Evolutionary conservation across 2,113 vertebrate genomes (phyloP), one percentile per base, ranked within the genome.

Genomic region (Pao palembangensis): DNA sequence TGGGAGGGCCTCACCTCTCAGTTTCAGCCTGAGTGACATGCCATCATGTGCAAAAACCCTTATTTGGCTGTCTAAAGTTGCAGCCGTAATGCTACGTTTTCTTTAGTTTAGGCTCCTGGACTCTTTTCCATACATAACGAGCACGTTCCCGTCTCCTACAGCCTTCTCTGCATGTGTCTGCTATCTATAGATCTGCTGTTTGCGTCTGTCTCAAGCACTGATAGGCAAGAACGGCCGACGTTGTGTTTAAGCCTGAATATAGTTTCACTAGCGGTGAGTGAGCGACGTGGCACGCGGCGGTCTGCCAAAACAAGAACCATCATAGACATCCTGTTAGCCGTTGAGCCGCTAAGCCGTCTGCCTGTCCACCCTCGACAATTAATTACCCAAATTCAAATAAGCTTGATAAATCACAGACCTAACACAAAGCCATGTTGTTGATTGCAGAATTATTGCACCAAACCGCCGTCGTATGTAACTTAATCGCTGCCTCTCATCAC

Each of bases 361-460:
- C 86, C 38, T 25, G 43, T 53, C 74, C 17, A 63, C 60, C 61
- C 41, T 50, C 67, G 58, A 71, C 69, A 77, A 84, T 82, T 67
- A 74, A 85, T 84, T 55, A 78, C 67, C 52, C 69, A 61, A 55
- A 64, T 83, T 82, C 74, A 70, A 84, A 78, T 81, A 84, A 80
- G 57, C 68, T 65, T 69, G 67, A 79, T 83, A 76, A 82, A 78
- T 83, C 77, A 82, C 69, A 81, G 71, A 75, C 73, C 58, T 56
- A 74, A 84, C 77, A 82, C 75, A 81, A 79, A 79, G 79, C 73
- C 55, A 52, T 43, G 53, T 70, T 71, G 63, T 81, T 88, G 84
- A 91, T 88, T 88, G 62, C 79, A 64, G 81, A 86, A 87, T 90
- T 87, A 86, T 70, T 73, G 71, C 83, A 77, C 85, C 81, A 68